Base-by-base conservation (phyloP, 2,888 invertebrate genomes). In the Adelphocoris suturalis region DNA sequence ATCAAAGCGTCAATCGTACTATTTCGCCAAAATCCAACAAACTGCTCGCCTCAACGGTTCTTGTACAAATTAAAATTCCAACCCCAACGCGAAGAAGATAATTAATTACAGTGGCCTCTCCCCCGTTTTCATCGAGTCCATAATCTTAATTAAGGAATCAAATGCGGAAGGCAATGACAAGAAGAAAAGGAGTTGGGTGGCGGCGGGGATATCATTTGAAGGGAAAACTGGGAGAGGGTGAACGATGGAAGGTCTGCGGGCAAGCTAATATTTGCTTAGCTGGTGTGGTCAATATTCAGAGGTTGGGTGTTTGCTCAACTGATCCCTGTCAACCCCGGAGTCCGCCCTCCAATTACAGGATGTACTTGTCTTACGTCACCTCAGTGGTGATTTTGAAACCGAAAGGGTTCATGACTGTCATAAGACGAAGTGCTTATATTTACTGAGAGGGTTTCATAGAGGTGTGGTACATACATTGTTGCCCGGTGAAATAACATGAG, bases 201-300 rank as follows among this genome's bases (percentile, higher is more conserved):
- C 14, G 37, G 19, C 80, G 19, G 19, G 80, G 37, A 16, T 11
- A 82, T 82, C 82, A 47, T 82, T 52, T 28, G 28, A 52, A 80
- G 19, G 80, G 47, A 80, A 80, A 80, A 80, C 19, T 80, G 80
- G 68, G 5, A 75, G 19, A 47, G 78, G 78, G 78, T 37, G 47
- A 46, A 78, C 13, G 75, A 19, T 14, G 19, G 19, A 0, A 68
- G 19, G 23, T 27, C 46, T 16, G 37, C 52, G 82, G 55, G 52
- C 27, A 52, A 19, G 82, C 82, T 28, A 82, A 82, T 82, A 82
- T 82, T 82, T 82, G 82, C 14, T 55, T 82, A 55, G 55, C 52
- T 82, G 78, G 78, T 78, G 82, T 82, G 82, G 82, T 82, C 82
- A 82, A 82, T 82, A 82, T 82, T 82, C 82, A 78, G 78, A 78